Percentiles rank a stretch among this genome's conserved stretches.
These are phyloP conservation scores for Scotopteryx bipunctaria DNA, from an alignment of 2,888 invertebrate genomes.

Conservation along the genomic window DNA sequence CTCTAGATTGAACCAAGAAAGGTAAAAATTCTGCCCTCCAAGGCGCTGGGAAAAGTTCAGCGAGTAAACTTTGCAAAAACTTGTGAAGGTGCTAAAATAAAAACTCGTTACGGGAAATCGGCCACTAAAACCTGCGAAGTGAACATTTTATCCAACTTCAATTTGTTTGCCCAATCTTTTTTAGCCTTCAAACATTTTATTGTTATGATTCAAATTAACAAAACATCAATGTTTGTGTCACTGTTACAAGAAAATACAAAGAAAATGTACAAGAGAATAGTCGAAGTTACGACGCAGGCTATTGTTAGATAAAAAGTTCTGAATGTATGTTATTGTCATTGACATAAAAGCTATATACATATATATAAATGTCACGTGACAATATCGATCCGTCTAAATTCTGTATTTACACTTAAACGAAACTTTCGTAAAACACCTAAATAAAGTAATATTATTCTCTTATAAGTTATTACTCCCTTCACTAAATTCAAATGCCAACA, in stretches of 20 bases:
- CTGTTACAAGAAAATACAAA: not conserved
- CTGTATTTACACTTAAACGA: no score
- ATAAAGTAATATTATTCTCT: no score
- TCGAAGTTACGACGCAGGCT: no score
- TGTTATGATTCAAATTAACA: slow-evolving; percentile 60
- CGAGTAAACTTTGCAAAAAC: slow-evolving; percentile 63
- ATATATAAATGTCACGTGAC: no score
- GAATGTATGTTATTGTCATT: no score
- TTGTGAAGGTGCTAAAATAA: slow-evolving; percentile 71
- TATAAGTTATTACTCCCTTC: no score
- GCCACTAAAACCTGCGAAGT: slow-evolving; percentile 79
- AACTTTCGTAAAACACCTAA: no score
- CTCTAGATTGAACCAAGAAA: slow-evolving; percentile 31
- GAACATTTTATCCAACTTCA: slow-evolving; percentile 81
- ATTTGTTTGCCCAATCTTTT: slow-evolving; percentile 80
- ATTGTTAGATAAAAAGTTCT: no score
- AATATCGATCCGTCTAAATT: no score
- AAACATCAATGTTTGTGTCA: slow-evolving; percentile 21
- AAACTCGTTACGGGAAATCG: slow-evolving; percentile 81
- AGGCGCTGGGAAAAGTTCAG: slow-evolving; percentile 49
- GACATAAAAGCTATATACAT: no score
- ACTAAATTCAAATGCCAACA: not conserved
- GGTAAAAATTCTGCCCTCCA: slow-evolving; percentile 43
- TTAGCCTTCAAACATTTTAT: slow-evolving; percentile 66
- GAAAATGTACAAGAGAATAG: no score